A percentile compares a stretch with the other conserved stretches of the same genome.
Evolutionary conservation across 2,113 vertebrate genomes (phyloP).

Genomic region (Carlito syrichta): DNA sequence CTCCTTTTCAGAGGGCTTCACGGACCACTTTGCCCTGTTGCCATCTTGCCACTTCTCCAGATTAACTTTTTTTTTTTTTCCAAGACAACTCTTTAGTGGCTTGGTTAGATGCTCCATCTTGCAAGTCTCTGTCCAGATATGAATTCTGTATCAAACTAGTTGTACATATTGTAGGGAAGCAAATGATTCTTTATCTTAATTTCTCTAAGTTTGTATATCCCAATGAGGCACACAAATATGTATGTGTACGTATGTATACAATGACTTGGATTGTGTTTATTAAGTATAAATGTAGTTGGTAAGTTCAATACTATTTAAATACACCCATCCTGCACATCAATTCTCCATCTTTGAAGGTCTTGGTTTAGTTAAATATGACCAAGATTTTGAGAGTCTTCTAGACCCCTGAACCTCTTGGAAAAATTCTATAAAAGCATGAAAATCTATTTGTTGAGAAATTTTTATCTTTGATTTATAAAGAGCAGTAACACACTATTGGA

Average conservation of each 20-base stretch:
- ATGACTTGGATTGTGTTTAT: neutral
- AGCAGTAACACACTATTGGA: neutral
- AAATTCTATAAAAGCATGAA: constrained; percentile 1
- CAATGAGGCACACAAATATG: neutral
- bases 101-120: neutral
- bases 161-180: neutral
- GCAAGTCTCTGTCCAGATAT: neutral
- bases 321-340: neutral
- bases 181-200: neutral
- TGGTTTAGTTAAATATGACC: neutral
- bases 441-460: constrained; percentile 9
- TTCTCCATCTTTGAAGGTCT: neutral
- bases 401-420: neutral
- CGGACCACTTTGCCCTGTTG: too few species aligned
- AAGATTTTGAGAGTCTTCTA: constrained; percentile 15
- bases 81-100: neutral
- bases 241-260: neutral
- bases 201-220: neutral
- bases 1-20: too few species aligned
- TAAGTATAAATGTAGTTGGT: neutral
- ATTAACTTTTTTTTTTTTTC: too few species aligned
- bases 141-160: neutral
- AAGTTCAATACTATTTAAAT: neutral
- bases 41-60: too few species aligned
- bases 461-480: constrained; percentile 65